These are phyloP conservation scores for Hipposideros armiger DNA, from an alignment of 2,113 vertebrate genomes.

Conservation along the genomic window DNA sequence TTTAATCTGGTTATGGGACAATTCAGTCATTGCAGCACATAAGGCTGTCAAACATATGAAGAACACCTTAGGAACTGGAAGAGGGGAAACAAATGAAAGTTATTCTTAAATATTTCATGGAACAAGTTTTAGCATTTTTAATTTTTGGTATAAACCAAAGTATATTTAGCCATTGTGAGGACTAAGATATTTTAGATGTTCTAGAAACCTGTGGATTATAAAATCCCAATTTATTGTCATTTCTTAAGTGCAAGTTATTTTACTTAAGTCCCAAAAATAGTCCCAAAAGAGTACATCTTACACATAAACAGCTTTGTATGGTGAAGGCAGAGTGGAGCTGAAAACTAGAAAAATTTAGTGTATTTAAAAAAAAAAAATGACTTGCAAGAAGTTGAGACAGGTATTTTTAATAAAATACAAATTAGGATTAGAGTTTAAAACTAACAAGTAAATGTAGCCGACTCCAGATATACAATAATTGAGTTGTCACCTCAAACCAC, in stretches of 20 bases:
- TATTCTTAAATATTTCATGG: conserved; percentile 20
- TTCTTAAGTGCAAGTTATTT: background rate
- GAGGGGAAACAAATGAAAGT: background rate
- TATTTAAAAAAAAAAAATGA: background rate
- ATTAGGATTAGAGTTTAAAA: background rate
- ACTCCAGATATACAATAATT: background rate
- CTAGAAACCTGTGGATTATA: background rate
- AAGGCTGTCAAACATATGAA: background rate
- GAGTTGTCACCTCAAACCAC: background rate
- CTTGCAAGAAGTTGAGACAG: background rate
- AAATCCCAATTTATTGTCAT: conserved; percentile 26
- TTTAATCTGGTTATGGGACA: background rate
- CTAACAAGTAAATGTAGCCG: background rate
- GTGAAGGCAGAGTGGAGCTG: background rate
- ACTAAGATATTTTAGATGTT: conserved; percentile 10
- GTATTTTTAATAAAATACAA: conserved; percentile 15
- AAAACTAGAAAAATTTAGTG: background rate
- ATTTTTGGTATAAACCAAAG: background rate
- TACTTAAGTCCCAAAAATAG: background rate
- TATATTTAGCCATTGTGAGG: background rate
- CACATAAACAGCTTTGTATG: background rate
- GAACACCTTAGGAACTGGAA: background rate
- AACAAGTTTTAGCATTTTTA: background rate
- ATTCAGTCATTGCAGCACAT: background rate
- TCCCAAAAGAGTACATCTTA: conserved; percentile 24